Conservation (phyloP, 2,797 vertebrate genomes). For the Melanotaenia trifasciata region DNA sequence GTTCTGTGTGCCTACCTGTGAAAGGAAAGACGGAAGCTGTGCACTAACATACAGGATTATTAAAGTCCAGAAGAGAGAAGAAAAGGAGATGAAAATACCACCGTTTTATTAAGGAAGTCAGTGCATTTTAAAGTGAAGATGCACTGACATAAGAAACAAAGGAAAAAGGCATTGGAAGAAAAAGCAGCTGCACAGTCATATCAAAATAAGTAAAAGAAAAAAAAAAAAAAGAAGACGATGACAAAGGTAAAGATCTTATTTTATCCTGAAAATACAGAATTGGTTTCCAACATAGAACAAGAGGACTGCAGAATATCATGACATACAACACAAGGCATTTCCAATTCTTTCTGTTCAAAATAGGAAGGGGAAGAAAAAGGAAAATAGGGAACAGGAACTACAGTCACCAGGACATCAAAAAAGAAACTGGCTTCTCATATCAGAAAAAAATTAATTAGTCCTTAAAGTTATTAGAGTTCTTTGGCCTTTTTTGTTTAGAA, state of each 20-base stretch:
- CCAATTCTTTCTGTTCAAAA: not conserved
- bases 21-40: not conserved
- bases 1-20: not conserved
- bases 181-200: not conserved
- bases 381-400: conserved; percentile 13
- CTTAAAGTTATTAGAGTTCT: conserved; percentile 45
- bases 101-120: not conserved
- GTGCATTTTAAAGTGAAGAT: not conserved
- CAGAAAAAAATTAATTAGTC: conserved; percentile 21
- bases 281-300: not conserved
- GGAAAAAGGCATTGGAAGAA: not conserved
- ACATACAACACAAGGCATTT: not conserved
- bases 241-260: not conserved
- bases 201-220: not conserved
- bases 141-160: not conserved
- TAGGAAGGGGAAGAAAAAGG: not conserved
- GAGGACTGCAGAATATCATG: not conserved
- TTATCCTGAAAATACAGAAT: not conserved
- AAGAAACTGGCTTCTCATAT: conserved; percentile 12
- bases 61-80: not conserved
- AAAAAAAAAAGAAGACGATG: not conserved
- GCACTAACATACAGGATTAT: not conserved
- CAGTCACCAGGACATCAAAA: conserved; percentile 15
- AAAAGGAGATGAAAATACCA: not conserved
- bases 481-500: conserved; percentile 38